phyloP scores from a whole-genome alignment of 1,140 invertebrate genomes.

The Drosophila kikkawai region DNA sequence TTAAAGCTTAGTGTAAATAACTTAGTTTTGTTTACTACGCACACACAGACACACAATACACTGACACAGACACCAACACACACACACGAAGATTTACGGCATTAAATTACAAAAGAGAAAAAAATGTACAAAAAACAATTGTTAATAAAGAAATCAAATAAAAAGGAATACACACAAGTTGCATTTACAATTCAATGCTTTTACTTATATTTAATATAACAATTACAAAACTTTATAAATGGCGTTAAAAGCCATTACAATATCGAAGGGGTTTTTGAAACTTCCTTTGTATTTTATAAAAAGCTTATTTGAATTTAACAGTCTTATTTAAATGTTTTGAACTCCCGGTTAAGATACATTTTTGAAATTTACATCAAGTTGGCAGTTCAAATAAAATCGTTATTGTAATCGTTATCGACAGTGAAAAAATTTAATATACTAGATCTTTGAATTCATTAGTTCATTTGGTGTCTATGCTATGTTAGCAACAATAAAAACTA shows the following conservation, averaged over 20 bases:
- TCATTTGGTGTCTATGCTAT: too few relatives aligned
- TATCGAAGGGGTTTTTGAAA: too few relatives aligned
- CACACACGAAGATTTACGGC: slow-evolving; percentile 61
- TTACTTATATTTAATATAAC: not conserved
- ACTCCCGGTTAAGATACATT: not conserved
- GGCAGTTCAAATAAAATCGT: slow-evolving; percentile 1
- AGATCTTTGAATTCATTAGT: not conserved
- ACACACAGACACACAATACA: slow-evolving; percentile 50
- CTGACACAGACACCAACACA: slow-evolving; percentile 36
- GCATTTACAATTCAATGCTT: slow-evolving; percentile 49
- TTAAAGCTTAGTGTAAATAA: slow-evolving; percentile 72
- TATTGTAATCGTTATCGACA: not conserved
- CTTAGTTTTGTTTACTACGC: slow-evolving; percentile 80
- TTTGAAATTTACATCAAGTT: not conserved
- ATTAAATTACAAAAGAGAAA: slow-evolving; percentile 69
- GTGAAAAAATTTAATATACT: not conserved
- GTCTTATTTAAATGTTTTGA: too few relatives aligned
- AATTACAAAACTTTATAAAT: not conserved
- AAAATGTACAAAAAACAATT: slow-evolving; percentile 80
- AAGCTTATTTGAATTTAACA: too few relatives aligned
- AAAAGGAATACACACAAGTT: slow-evolving; percentile 55
- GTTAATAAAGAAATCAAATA: slow-evolving; percentile 74
- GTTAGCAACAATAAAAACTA: too few relatives aligned
- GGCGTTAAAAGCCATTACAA: not conserved
- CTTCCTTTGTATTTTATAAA: too few relatives aligned